Evolutionary conservation across 2,888 invertebrate species (phyloP).

Genomic region (Villa cingulata): DNA sequence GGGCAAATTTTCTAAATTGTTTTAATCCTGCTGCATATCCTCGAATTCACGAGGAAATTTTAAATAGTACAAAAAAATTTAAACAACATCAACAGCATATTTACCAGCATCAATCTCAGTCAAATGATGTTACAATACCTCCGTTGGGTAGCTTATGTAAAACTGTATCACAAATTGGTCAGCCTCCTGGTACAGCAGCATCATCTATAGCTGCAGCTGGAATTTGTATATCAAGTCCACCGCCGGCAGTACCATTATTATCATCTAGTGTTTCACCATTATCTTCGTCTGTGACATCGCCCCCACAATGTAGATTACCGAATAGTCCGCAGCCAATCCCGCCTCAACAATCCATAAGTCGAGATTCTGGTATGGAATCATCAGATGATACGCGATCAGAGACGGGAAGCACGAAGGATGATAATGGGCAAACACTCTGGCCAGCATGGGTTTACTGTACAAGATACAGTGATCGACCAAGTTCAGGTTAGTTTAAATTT

Average conservation of each 20-base stretch:
- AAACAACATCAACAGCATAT: slow-evolving; percentile 8
- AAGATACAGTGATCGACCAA: slow-evolving; percentile 80
- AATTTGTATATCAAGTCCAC: slow-evolving; percentile 17
- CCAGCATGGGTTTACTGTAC: slow-evolving; percentile 99
- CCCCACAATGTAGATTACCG: slow-evolving; percentile 13
- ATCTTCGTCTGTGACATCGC: slow-evolving; percentile 21
- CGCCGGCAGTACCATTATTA: slow-evolving; percentile 16
- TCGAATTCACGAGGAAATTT: slow-evolving; percentile 34
- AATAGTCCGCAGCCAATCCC: slow-evolving; percentile 33
- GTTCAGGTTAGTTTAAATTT: slow-evolving; percentile 55
- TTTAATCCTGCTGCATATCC: slow-evolving; percentile 35
- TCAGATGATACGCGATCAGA: slow-evolving; percentile 36
- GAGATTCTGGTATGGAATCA: slow-evolving; percentile 36
- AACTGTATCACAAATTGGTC: slow-evolving; percentile 55
- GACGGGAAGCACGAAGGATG: slow-evolving; percentile 29
- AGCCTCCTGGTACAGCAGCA: slow-evolving; percentile 12
- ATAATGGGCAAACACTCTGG: slow-evolving; percentile 48
- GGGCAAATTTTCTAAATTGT: slow-evolving; percentile 33
- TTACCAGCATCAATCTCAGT: not conserved
- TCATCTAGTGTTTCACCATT: slow-evolving; percentile 19
- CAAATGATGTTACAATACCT: slow-evolving; percentile 32
- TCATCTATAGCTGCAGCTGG: slow-evolving; percentile 1
- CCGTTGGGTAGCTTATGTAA: slow-evolving; percentile 55
- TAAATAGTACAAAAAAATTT: slow-evolving; percentile 25
- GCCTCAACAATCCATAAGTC: slow-evolving; percentile 31